Evolutionary conservation across 2,797 vertebrate genomes (phyloP).

Genomic region (Lindbergichthys nudifrons): DNA sequence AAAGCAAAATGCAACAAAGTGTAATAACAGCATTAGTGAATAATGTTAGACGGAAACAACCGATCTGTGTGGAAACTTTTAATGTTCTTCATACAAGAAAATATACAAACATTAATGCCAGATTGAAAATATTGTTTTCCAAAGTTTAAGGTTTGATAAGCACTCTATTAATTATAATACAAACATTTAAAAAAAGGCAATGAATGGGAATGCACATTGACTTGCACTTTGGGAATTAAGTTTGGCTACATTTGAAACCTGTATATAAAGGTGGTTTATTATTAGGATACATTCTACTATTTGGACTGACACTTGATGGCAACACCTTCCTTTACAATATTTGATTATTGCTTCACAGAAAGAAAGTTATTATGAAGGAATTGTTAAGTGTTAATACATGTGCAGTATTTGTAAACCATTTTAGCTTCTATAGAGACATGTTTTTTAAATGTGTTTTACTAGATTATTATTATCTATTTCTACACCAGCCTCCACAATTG

Average conservation of each 20-base stretch:
- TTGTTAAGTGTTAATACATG: background rate
- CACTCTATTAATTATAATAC: too few species aligned
- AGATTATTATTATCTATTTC: conserved; percentile 7
- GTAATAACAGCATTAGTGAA: background rate
- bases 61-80: background rate
- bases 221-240: background rate
- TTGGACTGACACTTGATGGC: conserved; percentile 7
- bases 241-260: background rate
- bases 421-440: background rate
- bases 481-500: background rate
- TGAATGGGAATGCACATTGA: background rate
- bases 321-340: background rate
- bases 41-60: background rate
- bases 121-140: background rate
- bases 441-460: conserved; percentile 9
- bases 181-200: too few species aligned
- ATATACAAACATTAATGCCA: background rate
- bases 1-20: background rate
- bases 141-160: background rate
- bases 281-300: conserved; percentile 26
- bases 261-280: background rate
- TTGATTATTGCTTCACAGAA: background rate
- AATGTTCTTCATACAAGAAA: background rate
- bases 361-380: background rate
- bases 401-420: background rate